These are phyloP conservation scores for Drosophila kurseongensis DNA, from an alignment of 1,140 invertebrate genomes.

Conservation along the genomic window DNA sequence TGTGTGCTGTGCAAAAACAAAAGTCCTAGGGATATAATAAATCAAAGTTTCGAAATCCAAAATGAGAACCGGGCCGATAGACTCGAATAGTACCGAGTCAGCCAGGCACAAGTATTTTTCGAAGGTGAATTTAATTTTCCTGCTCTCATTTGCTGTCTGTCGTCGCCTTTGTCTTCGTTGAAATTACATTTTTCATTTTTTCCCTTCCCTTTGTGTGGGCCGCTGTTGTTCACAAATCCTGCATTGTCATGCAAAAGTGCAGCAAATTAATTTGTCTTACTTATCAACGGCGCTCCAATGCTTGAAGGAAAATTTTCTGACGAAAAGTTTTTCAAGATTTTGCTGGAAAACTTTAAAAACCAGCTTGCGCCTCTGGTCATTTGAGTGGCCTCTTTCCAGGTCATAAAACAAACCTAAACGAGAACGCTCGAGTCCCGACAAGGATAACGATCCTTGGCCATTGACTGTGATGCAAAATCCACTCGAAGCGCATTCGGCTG, in stretches of 20 bases:
- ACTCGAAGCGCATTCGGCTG: conserved; percentile 44
- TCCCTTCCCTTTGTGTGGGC: conserved; percentile 8
- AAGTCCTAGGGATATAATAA: not conserved
- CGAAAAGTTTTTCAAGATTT: not conserved
- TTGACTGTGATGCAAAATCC: conserved; percentile 36
- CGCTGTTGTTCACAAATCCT: conserved; percentile 52
- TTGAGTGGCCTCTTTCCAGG: conserved; percentile 39
- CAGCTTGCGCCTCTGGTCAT: conserved; percentile 16
- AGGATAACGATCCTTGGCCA: conserved; percentile 37
- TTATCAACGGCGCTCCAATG: conserved; percentile 9
- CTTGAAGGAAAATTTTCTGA: conserved; percentile 1
- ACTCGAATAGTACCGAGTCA: not conserved
- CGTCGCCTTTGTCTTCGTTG: conserved; percentile 39
- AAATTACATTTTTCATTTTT: conserved; percentile 42
- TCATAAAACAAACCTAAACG: conserved; percentile 30
- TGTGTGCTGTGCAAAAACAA: too few relatives aligned
- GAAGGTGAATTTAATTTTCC: conserved; percentile 62
- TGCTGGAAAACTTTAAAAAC: conserved; percentile 12
- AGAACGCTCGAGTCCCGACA: conserved; percentile 13
- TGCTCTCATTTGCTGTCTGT: conserved; percentile 50
- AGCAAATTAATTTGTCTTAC: conserved; percentile 60
- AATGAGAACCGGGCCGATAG: not conserved
- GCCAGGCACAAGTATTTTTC: conserved; percentile 27
- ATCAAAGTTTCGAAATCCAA: not conserved
- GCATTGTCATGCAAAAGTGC: conserved; percentile 60